Evolutionary conservation across 2,888 invertebrate species (phyloP), one percentile per base, ranked within the genome.

Genomic region (Listrodromus nycthemerus): DNA sequence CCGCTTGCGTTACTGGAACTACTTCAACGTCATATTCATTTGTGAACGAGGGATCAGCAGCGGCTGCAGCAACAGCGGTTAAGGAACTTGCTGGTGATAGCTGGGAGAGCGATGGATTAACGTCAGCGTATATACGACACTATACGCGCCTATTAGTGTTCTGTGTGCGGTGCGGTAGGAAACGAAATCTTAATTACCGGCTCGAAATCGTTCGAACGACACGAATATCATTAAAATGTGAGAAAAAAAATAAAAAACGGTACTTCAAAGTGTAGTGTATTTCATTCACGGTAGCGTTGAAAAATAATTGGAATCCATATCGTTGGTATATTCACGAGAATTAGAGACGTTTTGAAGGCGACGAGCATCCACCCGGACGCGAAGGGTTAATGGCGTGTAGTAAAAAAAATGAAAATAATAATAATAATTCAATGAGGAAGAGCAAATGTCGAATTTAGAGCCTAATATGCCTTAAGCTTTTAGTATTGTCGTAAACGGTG

Each of bases 1-100:
- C 48, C n/a, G 71, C 41, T 55, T 55, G 10, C 71, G 71, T 37
- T 21, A 5, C 16, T 37, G 30, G 52, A 37, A 55, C 37, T 37
- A 33, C 71, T 55, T 24, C 24, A 55, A 6, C 71, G 37, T 71
- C 41, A 71, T 71, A 71, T 58, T 41, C 58, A 58, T 71, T 71
- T 71, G 58, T 41, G 24, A 58, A 58, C 58, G 37, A 55, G 55
- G 24, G 41, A 45, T 13, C 55, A 13, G 55, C 21, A 21, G 71
- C 21, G 19, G 70, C 33, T 27, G 71, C 24, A 24, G 71, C 37
- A 71, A 24, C 71, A 24, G 55, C 71, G 71, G 41, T 71, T 41
- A 58, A 71, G 19, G 58, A 71, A 71, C 69, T 30, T 33, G 7
- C 19, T 8, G 13, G 8, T 30, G 67, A 67, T 48, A 50, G 30